Conservation (phyloP, 2,797 vertebrate species). For the Neomorphus geoffroyi region DNA sequence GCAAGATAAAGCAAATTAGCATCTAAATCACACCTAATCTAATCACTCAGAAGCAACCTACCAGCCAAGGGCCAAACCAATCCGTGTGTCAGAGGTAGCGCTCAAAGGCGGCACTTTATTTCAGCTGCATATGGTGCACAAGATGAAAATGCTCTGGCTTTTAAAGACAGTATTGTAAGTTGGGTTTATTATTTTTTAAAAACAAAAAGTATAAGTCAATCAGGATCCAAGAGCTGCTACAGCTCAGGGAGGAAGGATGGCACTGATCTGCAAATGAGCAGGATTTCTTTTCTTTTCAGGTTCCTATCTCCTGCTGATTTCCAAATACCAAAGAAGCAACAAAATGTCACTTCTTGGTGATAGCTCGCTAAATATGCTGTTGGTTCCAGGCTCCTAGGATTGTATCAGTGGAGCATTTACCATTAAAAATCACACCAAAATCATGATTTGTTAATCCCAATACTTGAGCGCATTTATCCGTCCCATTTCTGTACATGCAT, state of each 20-base stretch:
- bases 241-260: not conserved
- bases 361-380: not conserved
- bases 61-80: not conserved
- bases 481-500: not conserved
- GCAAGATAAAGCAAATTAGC: not conserved
- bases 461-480: not conserved
- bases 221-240: not conserved
- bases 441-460: not conserved
- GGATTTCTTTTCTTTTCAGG: not conserved
- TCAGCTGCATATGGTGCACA: accelerated
- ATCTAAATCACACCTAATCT: not conserved
- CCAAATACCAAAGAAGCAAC: not conserved
- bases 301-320: not conserved
- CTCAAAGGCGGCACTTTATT: not conserved
- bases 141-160: not conserved
- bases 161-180: not conserved
- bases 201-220: not conserved
- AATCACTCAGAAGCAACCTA: not conserved
- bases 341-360: not conserved
- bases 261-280: not conserved
- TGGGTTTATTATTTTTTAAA: not conserved
- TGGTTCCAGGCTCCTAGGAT: not conserved
- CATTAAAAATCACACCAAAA: not conserved
- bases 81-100: accelerated
- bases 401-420: not conserved